Evolutionary conservation across 2,113 vertebrate genomes (phyloP).

Genomic region (Corythornis vintsioides): DNA sequence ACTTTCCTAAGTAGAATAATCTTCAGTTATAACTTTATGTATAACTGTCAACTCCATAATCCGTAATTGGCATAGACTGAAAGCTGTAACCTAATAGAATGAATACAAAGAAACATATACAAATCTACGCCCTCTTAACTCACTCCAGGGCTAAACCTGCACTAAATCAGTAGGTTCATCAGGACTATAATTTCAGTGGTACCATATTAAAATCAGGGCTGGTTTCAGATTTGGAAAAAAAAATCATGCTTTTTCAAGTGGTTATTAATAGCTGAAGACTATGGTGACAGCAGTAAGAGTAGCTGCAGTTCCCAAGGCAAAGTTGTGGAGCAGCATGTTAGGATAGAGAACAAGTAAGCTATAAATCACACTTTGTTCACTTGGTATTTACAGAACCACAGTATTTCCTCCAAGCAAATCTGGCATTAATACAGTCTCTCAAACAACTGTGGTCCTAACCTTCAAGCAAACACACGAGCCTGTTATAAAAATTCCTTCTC

Average conservation of each 20-base stretch:
- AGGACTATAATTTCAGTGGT: neutral
- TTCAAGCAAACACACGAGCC: neutral
- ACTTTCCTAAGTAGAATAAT: neutral
- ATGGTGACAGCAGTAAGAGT: neutral
- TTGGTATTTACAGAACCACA: neutral
- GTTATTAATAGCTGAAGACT: neutral
- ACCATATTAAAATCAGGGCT: neutral
- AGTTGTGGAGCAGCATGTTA: neutral
- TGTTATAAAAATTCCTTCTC: neutral
- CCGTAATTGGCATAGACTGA: neutral
- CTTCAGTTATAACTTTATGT: neutral
- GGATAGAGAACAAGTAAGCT: neutral
- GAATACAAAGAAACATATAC: neutral
- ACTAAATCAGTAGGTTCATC: neutral
- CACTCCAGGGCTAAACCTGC: neutral
- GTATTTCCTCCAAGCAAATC: neutral
- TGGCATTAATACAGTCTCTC: neutral
- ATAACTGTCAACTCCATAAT: neutral
- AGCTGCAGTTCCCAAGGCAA: neutral
- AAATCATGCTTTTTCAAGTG: neutral
- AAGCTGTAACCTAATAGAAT: neutral
- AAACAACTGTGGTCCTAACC: neutral
- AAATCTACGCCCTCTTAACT: neutral
- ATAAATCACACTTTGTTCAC: neutral
- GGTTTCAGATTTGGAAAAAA: neutral